Evolutionary conservation across 2,888 invertebrate species (phyloP), one percentile per base, ranked within the genome.

Genomic region (Mellilla xanthometata): DNA sequence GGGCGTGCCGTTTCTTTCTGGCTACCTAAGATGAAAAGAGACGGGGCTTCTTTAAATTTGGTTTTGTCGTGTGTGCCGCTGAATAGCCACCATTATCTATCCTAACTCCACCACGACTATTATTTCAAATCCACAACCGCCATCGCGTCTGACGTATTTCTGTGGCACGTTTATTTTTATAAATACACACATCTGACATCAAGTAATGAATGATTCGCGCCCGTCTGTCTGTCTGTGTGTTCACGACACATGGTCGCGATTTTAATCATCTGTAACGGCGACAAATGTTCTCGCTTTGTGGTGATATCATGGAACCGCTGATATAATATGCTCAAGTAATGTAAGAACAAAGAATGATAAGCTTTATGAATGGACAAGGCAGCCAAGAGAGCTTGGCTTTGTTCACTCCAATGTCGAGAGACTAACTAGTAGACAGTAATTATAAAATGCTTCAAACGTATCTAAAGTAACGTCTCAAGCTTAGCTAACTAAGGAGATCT

Each of bases 211-310:
- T 56, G 58, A 57, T 63, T 62, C 64, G 62, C 72, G 72, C 62
- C 67, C 58, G 70, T 62, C 65, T 63, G 72, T 65, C 66, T 66
- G 76, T 68, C 58, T 56, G 61, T 65, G 39, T n/a, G n/a, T n/a
- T n/a, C n/a, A n/a, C 57, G 52, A 61, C 76, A 74, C 67, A 70
- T 76, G 76, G 62, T 62, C 52, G 44, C 54, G 30, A 51, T 55
- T 58, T 60, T 68, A 73, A 73, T 76, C 65, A 67, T 59, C 50
- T 62, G 56, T 50, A 66, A 65, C 63, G 12, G 50, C 57, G 60
- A 66, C 65, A 64, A 71, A 63, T 64, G 72, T 61, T 62, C 58
- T 53, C 61, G 62, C 63, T 64, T 30, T 39, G 24, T 32, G 31
- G 39, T 15, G 31, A 39, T 35, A 35, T 36, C 36, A 22, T 36